These are phyloP conservation scores for Megatriorchis doriae DNA, from an alignment of 2,113 vertebrate genomes.

Conservation along the genomic window DNA sequence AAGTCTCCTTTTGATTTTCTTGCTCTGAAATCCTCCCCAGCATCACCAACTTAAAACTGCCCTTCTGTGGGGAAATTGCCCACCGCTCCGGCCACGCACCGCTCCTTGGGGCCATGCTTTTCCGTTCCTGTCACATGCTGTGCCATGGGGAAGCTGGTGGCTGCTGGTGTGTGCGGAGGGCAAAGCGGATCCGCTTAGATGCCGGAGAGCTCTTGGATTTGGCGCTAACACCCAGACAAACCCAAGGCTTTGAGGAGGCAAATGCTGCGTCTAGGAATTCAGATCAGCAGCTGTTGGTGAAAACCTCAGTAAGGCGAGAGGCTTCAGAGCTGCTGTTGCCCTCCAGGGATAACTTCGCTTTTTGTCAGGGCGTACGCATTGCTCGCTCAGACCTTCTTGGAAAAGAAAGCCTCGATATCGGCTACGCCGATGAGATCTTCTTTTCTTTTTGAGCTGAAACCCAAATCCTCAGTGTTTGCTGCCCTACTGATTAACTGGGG, in stretches of 20 bases:
- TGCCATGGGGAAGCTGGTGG: background rate
- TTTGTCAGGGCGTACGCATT: background rate
- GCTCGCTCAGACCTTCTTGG: background rate
- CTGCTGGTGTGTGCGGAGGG: fast-evolving
- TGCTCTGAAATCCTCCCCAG: background rate
- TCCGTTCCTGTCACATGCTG: fast-evolving
- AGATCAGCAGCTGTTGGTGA: background rate
- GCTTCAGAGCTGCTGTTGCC: background rate
- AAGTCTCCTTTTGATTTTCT: background rate
- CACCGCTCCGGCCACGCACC: fast-evolving
- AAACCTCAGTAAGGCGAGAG: background rate
- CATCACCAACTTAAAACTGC: background rate
- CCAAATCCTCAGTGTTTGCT: background rate
- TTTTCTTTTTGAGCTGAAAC: background rate
- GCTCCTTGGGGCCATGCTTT: background rate
- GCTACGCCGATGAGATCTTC: background rate
- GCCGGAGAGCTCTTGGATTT: background rate
- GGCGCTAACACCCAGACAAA: background rate
- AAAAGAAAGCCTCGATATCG: background rate
- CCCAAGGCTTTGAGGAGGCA: background rate
- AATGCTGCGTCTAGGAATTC: background rate
- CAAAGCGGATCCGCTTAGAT: fast-evolving
- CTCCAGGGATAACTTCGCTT: background rate
- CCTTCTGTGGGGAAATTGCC: background rate
- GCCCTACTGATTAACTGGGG: background rate